Evolutionary conservation across 2,113 vertebrate genomes (phyloP), one percentile per base, ranked within the genome.

Genomic region (Nyctereutes procyonoides): DNA sequence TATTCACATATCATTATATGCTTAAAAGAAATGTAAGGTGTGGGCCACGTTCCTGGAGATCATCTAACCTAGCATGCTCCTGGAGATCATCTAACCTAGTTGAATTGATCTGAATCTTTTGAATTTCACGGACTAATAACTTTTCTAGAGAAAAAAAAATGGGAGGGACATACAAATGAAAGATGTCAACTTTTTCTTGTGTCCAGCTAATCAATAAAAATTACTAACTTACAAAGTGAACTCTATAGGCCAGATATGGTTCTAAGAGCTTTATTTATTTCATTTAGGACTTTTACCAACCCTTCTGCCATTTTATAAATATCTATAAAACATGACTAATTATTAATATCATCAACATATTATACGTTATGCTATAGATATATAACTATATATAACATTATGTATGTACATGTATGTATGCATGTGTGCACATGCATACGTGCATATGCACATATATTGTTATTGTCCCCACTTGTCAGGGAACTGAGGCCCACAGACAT

Each of bases 251-350:
- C 35, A 90, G 4, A 60, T 62, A 53, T 1, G 1, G 17, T 12
- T 53, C 51, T 92, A 90, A 65, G 12, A 32, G 8, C 69, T 92
- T 90, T 77, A 77, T 92, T 35, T 86, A 56, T 90, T 97, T 92
- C 53, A 89, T 69, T 84, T 92, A 73, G 2, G 73, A 81, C 88
- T 81, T 93, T 88, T 4, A 63, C 26, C 14, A 92, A 93, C 13
- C 1, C 12, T 53, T 77, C 16, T 94, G 51, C 74, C 19, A 55
- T 65, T 95, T 82, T 88, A 74, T 65, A 88, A 56, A 87, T 48
- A 81, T 43, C 56, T 43, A 56, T 73, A 73, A 87, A 86, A 56
- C 5, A 69, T 69, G 62, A 81, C 14, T 62, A 60, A 60, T 30
- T 63, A 55, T 80, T 85, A 63, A 76, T 74, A 73, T 12, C 28